A percentile compares a stretch with the other conserved stretches of the same genome.
phyloP scores from a whole-genome alignment of 2,797 vertebrate genomes.

The Lacerta bilineata region DNA sequence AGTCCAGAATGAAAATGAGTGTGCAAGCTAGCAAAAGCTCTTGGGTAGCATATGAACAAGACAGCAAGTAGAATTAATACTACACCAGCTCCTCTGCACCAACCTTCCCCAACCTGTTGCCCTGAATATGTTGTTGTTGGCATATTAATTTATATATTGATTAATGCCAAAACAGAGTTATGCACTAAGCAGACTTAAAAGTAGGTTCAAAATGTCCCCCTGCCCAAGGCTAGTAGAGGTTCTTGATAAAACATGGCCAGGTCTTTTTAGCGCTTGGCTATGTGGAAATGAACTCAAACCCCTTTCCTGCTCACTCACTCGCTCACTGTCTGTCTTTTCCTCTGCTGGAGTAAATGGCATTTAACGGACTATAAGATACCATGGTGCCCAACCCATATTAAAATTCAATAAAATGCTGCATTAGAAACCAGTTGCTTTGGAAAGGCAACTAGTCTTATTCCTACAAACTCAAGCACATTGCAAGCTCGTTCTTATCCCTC shows the following conservation, averaged over 20 bases:
- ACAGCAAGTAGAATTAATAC: slow-evolving; percentile 53
- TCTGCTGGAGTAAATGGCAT: background rate
- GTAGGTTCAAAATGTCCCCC: background rate
- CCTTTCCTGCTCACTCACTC: background rate
- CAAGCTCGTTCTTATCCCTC: background rate
- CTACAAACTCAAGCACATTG: background rate
- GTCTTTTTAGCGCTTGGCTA: too few relatives aligned
- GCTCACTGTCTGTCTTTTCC: background rate
- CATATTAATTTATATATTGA: too few relatives aligned
- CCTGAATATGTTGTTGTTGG: too few relatives aligned
- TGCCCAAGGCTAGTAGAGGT: background rate
- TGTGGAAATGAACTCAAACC: too few relatives aligned
- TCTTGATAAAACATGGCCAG: background rate
- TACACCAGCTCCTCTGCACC: background rate
- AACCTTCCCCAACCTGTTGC: too few relatives aligned
- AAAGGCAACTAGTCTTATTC: background rate
- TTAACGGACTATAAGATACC: background rate
- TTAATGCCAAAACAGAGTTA: too few relatives aligned
- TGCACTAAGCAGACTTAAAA: background rate
- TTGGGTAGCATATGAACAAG: background rate
- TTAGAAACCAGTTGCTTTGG: background rate
- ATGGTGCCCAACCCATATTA: background rate
- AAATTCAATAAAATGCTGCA: background rate
- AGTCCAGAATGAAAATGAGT: slow-evolving; percentile 62
- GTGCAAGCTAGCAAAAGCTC: background rate